These are phyloP conservation scores for Discoglossus pictus DNA, from an alignment of 2,797 vertebrate genomes.

Conservation along the genomic window DNA sequence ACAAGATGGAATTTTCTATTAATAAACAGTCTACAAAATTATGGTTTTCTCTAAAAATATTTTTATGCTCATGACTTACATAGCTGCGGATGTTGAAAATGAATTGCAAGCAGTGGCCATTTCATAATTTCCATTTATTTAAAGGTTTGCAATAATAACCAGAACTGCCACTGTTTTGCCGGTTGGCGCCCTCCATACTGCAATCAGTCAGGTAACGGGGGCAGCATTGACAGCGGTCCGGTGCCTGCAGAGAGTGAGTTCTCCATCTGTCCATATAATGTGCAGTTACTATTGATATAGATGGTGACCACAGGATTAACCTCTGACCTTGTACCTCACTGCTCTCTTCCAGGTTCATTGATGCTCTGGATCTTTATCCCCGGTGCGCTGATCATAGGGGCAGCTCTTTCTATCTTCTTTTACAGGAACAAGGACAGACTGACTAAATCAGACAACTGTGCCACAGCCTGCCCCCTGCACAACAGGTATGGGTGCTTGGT, in stretches of 20 bases:
- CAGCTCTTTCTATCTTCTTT: constrained; percentile 55
- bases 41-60: too few relatives aligned
- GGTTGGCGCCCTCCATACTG: constrained; percentile 92
- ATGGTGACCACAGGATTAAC: background rate
- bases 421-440: constrained; percentile 57
- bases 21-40: too few relatives aligned
- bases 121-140: background rate
- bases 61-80: too few relatives aligned
- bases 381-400: constrained; percentile 56
- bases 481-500: constrained; percentile 65
- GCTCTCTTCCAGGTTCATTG: constrained; percentile 58
- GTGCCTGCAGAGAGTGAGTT: constrained; percentile 73
- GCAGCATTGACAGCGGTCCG: constrained; percentile 91
- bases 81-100: constrained; percentile 62
- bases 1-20: too few relatives aligned
- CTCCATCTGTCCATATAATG: background rate
- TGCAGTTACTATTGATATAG: background rate
- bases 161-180: constrained; percentile 88
- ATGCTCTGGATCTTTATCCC: constrained; percentile 57
- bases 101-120: background rate
- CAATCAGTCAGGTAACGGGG: constrained; percentile 76
- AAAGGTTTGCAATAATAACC: constrained; percentile 80
- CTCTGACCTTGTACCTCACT: constrained; percentile 11
- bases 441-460: constrained; percentile 52
- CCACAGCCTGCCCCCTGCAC: constrained; percentile 60